A percentile compares a stretch with the other conserved stretches of the same genome.
phyloP scores from a whole-genome alignment of 1,140 invertebrate species.

The Muscidifurax raptorellus region DNA sequence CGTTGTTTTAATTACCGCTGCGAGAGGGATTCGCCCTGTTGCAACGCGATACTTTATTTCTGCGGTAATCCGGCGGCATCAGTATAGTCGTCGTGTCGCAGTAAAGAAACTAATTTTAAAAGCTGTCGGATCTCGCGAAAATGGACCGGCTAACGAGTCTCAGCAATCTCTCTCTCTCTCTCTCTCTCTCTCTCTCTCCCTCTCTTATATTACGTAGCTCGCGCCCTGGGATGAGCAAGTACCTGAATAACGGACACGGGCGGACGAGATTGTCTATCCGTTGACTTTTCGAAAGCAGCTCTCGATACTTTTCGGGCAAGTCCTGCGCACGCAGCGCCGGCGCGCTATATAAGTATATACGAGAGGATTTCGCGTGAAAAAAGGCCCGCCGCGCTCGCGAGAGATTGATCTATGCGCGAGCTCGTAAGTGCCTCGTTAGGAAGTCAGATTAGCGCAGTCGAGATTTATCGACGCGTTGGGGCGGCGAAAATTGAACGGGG shows the following conservation, averaged over 20 bases:
- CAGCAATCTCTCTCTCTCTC: conserved; percentile 46
- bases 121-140: conserved; percentile 54
- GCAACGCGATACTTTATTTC: conserved; percentile 69
- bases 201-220: conserved; percentile 49
- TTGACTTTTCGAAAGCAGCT: not conserved
- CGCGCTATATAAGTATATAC: not conserved
- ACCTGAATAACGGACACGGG: too few species aligned
- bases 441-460: conserved; percentile 47
- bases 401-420: conserved; percentile 40
- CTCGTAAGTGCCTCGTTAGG: conserved; percentile 48
- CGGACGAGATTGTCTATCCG: not conserved
- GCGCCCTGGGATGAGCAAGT: too few species aligned
- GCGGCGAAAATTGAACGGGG: conserved; percentile 59
- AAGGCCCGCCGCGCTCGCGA: not conserved
- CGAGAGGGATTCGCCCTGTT: conserved; percentile 47
- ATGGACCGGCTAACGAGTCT: conserved; percentile 52
- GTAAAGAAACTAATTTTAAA: conserved; percentile 58
- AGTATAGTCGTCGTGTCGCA: conserved; percentile 33
- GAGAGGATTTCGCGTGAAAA: conserved; percentile 20
- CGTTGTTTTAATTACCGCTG: conserved; percentile 68
- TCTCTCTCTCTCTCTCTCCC: conserved; percentile 46
- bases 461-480: conserved; percentile 61
- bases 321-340: too few species aligned
- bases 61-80: conserved; percentile 61
- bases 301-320: too few species aligned